Base-by-base conservation (phyloP, 1,140 invertebrate species). In the Agrypnia vestita region DNA sequence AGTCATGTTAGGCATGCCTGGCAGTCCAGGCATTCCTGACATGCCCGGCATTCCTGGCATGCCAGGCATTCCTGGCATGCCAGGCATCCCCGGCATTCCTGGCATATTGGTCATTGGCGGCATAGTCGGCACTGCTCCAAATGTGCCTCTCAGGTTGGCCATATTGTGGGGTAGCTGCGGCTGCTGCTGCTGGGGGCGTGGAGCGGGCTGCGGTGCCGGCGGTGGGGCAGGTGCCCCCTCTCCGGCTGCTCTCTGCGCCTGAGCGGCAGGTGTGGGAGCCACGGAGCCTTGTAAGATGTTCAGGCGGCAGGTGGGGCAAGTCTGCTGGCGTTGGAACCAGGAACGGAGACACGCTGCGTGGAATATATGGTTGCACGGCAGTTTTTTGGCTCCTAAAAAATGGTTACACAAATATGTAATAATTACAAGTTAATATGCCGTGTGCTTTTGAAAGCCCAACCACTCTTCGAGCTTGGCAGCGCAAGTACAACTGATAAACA, bases 291-390 rank as follows among this genome's bases (percentile, higher is more conserved):
- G 92, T 80, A 99, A 89, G 84, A 99, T 97, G 89, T 99, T 99
- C 61, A 99, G 92, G 17, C 99, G 93, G 89, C 99, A 99, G 0
- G 98, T 99, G 6, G 99, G 99, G 89, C 99, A 99, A 0, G 98
- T 99, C 90, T 99, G 99, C 88, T 99, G 99, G 11, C 98, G 92
- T 90, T 99, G 99, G 89, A 99, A 99, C 98, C 98, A 99, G 4
- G 97, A 97, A 9, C 98, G 93, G n/a, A 99, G 90, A 88, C 99
- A 99, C 44, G 96, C 95, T 21, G 97, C 96, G 88, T 99, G 99
- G 90, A 99, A 99, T 85, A 99, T 99, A 87, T 99, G 99, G 89
- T 98, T 98, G 90, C 99, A 99, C 0, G 99, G 98, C 76, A 99
- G 90, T 87, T 99, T 99, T 90, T 99, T 99, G 1, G 96, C 96